Base-by-base conservation (phyloP, 2,888 invertebrate species). In the Mesorhabditis sp. region DNA sequence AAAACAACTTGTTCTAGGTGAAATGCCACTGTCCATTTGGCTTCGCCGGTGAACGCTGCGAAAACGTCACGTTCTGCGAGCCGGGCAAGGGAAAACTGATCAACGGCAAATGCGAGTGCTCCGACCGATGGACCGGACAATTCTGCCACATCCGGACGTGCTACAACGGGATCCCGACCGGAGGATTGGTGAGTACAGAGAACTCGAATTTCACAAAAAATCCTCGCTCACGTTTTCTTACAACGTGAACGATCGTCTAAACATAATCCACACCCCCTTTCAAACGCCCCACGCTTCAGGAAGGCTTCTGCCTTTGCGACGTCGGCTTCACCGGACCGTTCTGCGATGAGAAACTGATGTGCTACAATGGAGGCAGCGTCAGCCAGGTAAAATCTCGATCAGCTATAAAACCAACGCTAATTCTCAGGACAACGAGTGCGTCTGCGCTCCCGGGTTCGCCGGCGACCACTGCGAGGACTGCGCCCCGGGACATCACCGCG, bases 21-120 rank as follows among this genome's bases (percentile, higher is more conserved):
- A 74, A 70, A 45, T 79, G 79, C 62, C 76, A 76, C 50, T 79
- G 79, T 65, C 79, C 79, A 15, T 79, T 74, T 68, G 79, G 79
- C 6, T 64, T 77, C 3, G 70, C 74, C 15, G 79, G 79, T 15
- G 77, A 76, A 43, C 68, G 75, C 61, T 79, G 79, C 67, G 79
- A 79, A 45, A 75, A 75, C 45, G 77, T 77, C 45, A 77, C 74
- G 5, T 74, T 72, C 69, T 79, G 79, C 62, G 78, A 78, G 65
- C 71, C 76, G n/a, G 75, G 75, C 67, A 76, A 77, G 73, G 74
- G 78, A 67, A 74, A 72, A 67, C 67, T 79, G 45, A 65, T 74
- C n/a, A 75, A 79, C 66, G 79, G 77, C 67, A 75, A 75, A 62
- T 79, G 79, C 67, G 76, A 77, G 65, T 79, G 79, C 58, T 71